A percentile compares a stretch with the other conserved stretches of the same genome.
These are phyloP conservation scores for Drosophila fuyamai DNA, from an alignment of 1,140 invertebrate genomes.

Conservation along the genomic window DNA sequence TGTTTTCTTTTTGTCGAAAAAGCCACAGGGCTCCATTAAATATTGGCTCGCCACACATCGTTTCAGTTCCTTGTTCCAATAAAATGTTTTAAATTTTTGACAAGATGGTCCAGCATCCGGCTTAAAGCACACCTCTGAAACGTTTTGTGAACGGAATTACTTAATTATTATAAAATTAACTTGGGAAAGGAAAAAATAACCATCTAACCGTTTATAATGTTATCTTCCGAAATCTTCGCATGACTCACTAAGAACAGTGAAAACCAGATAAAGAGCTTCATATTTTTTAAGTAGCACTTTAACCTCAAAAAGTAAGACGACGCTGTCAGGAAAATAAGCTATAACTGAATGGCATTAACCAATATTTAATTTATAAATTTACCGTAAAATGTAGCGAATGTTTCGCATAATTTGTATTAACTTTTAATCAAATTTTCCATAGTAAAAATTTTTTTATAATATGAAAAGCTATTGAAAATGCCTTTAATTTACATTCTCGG, in stretches of 20 bases:
- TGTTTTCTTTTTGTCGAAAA: conserved; percentile 5
- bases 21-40: conserved; percentile 10
- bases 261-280: conserved; percentile 2
- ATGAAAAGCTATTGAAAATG: conserved; percentile 32
- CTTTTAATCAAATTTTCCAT: background rate
- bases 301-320: background rate
- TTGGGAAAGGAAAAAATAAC: too few species aligned
- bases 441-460: background rate
- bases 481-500: conserved; percentile 52
- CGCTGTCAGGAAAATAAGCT: background rate
- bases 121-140: conserved; percentile 1
- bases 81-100: background rate
- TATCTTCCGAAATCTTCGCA: background rate
- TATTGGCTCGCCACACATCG: background rate
- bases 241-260: background rate
- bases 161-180: background rate
- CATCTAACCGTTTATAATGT: conserved; percentile 2
- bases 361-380: background rate
- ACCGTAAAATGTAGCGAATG: background rate
- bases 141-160: too few species aligned
- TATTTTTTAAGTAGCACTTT: background rate
- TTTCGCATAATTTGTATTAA: background rate
- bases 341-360: background rate
- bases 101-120: background rate
- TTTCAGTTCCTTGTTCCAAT: background rate